Percentiles rank a stretch among this genome's conserved stretches.
phyloP scores from a whole-genome alignment of 2,888 invertebrate species.

The Eristalinus sepulchralis region DNA sequence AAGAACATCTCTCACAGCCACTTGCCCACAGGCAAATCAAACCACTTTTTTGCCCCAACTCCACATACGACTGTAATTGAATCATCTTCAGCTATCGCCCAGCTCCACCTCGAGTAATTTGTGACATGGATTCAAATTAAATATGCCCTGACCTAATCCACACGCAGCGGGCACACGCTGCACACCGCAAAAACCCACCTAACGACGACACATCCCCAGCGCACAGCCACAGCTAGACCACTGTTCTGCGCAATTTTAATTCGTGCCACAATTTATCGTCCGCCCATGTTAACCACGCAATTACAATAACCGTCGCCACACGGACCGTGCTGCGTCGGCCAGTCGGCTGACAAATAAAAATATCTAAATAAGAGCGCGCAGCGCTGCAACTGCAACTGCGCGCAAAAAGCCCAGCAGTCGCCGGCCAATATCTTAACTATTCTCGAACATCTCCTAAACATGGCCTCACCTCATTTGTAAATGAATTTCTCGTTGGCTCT shows the following conservation, averaged over 20 bases:
- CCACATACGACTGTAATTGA: conserved; percentile 33
- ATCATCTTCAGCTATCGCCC: conserved; percentile 34
- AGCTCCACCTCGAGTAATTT: conserved; percentile 51
- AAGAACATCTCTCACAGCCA: too few relatives aligned
- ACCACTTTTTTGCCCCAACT: not conserved
- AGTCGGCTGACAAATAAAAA: conserved; percentile 69
- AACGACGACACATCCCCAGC: not conserved
- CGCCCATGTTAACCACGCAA: conserved; percentile 70
- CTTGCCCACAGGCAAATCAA: not conserved
- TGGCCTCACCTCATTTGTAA: conserved; percentile 73
- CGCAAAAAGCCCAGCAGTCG: conserved; percentile 43
- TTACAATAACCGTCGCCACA: conserved; percentile 62
- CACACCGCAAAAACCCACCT: not conserved
- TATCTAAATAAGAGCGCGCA: conserved; percentile 64
- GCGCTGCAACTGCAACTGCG: conserved; percentile 53
- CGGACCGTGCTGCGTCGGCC: conserved; percentile 45
- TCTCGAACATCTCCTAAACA: conserved; percentile 72
- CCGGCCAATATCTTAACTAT: conserved; percentile 70
- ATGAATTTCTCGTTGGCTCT: conserved; percentile 73
- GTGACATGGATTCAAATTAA: conserved; percentile 51
- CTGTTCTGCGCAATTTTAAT: conserved; percentile 60
- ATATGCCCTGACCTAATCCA: conserved; percentile 46
- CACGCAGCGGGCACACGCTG: conserved; percentile 18
- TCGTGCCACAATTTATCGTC: conserved; percentile 71
- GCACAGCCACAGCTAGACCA: not conserved